phyloP scores from a whole-genome alignment of 1,140 invertebrate species.

The Chlorops oryzae region DNA sequence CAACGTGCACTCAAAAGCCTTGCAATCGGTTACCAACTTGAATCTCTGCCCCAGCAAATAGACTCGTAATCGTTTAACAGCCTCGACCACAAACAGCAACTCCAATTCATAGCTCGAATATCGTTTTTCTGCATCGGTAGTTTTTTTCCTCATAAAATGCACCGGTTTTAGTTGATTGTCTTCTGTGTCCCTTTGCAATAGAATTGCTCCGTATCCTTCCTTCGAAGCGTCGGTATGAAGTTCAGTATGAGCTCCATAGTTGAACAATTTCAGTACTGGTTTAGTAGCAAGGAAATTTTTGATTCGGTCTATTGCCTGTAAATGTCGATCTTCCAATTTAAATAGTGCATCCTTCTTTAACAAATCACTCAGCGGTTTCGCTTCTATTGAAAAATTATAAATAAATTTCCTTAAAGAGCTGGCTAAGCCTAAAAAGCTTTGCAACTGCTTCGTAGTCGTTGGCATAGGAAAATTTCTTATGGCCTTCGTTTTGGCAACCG shows the following conservation, averaged over 20 bases:
- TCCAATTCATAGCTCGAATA: slow-evolving; percentile 29
- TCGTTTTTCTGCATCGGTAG: slow-evolving; percentile 16
- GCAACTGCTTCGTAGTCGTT: too few relatives aligned
- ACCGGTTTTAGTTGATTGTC: slow-evolving; percentile 3
- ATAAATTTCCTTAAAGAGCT: slow-evolving; percentile 28
- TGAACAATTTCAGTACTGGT: too few relatives aligned
- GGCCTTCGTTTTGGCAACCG: slow-evolving; percentile 22
- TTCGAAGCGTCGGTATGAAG: slow-evolving; percentile 38
- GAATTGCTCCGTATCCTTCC: slow-evolving; percentile 29
- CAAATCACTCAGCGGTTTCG: too few relatives aligned
- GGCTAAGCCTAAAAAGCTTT: slow-evolving; percentile 23
- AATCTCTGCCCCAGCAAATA: slow-evolving; percentile 9
- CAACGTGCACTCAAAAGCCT: slow-evolving; percentile 4
- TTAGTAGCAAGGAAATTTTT: too few relatives aligned
- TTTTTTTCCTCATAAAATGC: slow-evolving; percentile 16
- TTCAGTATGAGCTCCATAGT: too few relatives aligned
- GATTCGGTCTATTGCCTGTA: too few relatives aligned
- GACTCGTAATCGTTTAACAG: slow-evolving; percentile 11
- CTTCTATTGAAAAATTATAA: slow-evolving; percentile 19
- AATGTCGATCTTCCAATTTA: too few relatives aligned
- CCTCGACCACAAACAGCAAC: slow-evolving; percentile 15
- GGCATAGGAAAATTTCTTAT: too few relatives aligned
- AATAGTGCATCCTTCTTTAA: too few relatives aligned
- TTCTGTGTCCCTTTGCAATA: slow-evolving; percentile 28
- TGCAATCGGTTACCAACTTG: slow-evolving; percentile 16